Base-by-base conservation (phyloP, 2,888 invertebrate genomes). In the Spisula subtruncata region DNA sequence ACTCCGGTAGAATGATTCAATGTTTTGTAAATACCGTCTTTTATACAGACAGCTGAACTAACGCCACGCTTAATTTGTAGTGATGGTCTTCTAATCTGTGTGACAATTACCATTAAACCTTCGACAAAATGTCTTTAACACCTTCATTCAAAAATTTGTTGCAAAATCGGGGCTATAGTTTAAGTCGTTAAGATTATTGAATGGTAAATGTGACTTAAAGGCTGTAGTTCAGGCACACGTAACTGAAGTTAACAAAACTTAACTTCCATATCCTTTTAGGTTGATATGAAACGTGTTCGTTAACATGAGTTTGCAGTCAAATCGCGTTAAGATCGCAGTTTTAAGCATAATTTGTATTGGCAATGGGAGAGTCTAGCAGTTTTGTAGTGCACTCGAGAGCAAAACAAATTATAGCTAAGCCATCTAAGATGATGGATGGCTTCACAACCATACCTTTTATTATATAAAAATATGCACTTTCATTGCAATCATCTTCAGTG, bases 81-180 rank as follows among this genome's bases (percentile, higher is more conserved):
- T 25, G 60, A 66, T 66, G 12, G n/a, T 10, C 25, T 66, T 66
- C 25, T 25, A 66, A 25, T 66, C 60, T 66, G n/a, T 25, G n/a
- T 25, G 25, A 66, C 60, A 25, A 66, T 66, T 66, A 8, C n/a
- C n/a, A 66, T 66, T 66, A 66, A 66, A 25, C 60, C 25, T 66
- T 66, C 25, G 10, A 20, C 10, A 6, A 25, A 25, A 66, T 20
- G 25, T 66, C 25, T 66, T 66, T 66, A 66, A 66, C 60, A 66
- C 60, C 60, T 25, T 66, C 60, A 66, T 66, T 66, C 25, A 66
- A 66, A 25, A 12, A 25, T 51, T 20, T 66, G 60, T 66, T 66
- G 25, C 25, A 8, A 83, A 83, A 83, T 66, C 35, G n/a, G 25
- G 83, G 20, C 83, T 83, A 83, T 83, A 71, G 83, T 83, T 83